Percentiles rank a stretch among this genome's conserved stretches.
Evolutionary conservation across 2,888 invertebrate genomes (phyloP).

Genomic region (Drosophila fulvimacula): DNA sequence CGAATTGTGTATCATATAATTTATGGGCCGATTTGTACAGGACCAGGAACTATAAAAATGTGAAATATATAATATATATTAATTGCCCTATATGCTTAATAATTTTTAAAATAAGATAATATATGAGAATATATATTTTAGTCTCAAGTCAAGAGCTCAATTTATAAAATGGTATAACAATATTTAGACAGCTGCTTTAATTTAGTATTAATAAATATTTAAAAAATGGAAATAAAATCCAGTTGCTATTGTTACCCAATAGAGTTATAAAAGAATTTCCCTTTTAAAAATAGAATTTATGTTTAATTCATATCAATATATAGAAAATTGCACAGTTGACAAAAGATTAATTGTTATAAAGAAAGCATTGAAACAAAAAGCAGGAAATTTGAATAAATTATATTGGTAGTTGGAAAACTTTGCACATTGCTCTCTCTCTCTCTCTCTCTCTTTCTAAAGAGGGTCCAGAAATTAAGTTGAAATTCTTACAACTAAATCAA

Average conservation of each 20-base stretch:
- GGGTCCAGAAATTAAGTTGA: constrained; percentile 59
- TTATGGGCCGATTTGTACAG: background rate
- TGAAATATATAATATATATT: background rate
- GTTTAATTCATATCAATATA: background rate
- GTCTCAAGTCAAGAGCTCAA: too few relatives aligned
- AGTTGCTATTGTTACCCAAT: too few relatives aligned
- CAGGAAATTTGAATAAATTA: constrained; percentile 9
- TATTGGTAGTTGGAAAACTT: constrained; percentile 21
- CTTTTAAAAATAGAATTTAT: background rate
- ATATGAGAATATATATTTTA: background rate
- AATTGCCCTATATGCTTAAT: background rate
- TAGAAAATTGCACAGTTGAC: background rate
- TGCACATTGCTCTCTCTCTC: constrained; percentile 8
- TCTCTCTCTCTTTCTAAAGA: too few relatives aligned
- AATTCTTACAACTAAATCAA: constrained; percentile 76
- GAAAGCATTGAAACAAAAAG: background rate
- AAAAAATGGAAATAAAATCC: background rate
- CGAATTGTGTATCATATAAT: background rate
- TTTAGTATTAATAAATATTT: background rate
- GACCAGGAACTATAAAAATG: background rate
- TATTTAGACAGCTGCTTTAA: background rate
- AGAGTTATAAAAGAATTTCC: too few relatives aligned
- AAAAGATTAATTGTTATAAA: background rate
- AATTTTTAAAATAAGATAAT: background rate
- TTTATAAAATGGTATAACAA: background rate